Evolutionary conservation across 2,113 vertebrate genomes (phyloP).

Genomic region (Aplodontia rufa): DNA sequence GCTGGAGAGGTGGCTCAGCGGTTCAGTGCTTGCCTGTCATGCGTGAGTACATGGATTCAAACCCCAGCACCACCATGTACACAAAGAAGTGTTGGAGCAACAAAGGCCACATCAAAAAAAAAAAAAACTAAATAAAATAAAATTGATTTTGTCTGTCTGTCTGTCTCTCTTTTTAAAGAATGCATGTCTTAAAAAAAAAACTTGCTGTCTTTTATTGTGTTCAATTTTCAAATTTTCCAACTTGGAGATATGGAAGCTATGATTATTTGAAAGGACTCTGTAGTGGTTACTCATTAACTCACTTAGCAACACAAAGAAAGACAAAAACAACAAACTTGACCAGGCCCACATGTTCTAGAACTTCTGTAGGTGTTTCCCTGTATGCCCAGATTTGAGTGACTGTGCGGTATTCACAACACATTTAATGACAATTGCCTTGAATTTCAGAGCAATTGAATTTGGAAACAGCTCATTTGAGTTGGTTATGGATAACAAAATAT

Average conservation of each 20-base stretch:
- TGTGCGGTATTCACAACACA: neutral
- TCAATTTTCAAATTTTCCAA: constrained; percentile 7
- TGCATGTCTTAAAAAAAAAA: constrained; percentile 18
- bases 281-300: constrained; percentile 26
- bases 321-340: neutral
- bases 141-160: too few relatives aligned
- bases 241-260: constrained; percentile 17
- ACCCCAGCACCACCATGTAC: too few relatives aligned
- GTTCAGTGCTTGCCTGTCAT: too few relatives aligned
- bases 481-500: neutral
- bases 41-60: too few relatives aligned
- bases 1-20: too few relatives aligned
- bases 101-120: too few relatives aligned
- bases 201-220: neutral
- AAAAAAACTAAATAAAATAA: too few relatives aligned
- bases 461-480: neutral
- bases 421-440: neutral
- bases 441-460: neutral
- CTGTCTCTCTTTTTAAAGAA: too few relatives aligned
- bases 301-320: constrained; percentile 5
- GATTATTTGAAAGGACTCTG: neutral
- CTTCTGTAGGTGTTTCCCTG: neutral
- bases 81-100: too few relatives aligned
- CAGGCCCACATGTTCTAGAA: neutral
- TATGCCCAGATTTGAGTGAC: neutral